These are phyloP conservation scores for Cataglyphis altisquamis DNA, from an alignment of 2,888 invertebrate genomes.

Conservation along the genomic window DNA sequence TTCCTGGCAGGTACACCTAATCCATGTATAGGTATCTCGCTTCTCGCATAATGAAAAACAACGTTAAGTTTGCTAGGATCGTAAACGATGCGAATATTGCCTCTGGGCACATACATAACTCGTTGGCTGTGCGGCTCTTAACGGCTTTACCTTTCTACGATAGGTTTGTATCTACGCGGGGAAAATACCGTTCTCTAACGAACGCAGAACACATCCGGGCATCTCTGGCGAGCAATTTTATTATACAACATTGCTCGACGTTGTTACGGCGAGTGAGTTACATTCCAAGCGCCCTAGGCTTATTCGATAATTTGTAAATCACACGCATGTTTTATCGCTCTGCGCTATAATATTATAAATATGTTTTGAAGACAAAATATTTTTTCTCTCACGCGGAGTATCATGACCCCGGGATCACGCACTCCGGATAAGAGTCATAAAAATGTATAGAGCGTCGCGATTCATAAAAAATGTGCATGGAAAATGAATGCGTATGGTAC, in stretches of 20 bases:
- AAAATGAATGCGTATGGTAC: not conserved
- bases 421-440: slow-evolving; percentile 9
- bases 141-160: slow-evolving; percentile 19
- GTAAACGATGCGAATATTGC: slow-evolving; percentile 44
- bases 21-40: not conserved
- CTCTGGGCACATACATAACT: slow-evolving; percentile 14
- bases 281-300: not conserved
- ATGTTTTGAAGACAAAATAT: not conserved
- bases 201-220: too few relatives aligned
- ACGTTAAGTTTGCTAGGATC: slow-evolving; percentile 13
- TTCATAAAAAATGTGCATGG: slow-evolving; percentile 27
- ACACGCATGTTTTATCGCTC: slow-evolving; percentile 21
- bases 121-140: slow-evolving; percentile 14
- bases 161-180: not conserved
- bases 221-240: not conserved
- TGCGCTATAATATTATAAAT: slow-evolving; percentile 12
- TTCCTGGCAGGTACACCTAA: not conserved
- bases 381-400: not conserved
- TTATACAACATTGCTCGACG: not conserved
- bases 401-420: slow-evolving; percentile 5
- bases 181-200: not conserved
- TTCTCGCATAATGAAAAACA: slow-evolving; percentile 62
- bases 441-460: slow-evolving; percentile 15
- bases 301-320: slow-evolving; percentile 43
- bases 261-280: slow-evolving; percentile 6